Evolutionary conservation across 92 coral and sea anemone genomes (phyloP).

Genomic region (Parazoanthus darwini): DNA sequence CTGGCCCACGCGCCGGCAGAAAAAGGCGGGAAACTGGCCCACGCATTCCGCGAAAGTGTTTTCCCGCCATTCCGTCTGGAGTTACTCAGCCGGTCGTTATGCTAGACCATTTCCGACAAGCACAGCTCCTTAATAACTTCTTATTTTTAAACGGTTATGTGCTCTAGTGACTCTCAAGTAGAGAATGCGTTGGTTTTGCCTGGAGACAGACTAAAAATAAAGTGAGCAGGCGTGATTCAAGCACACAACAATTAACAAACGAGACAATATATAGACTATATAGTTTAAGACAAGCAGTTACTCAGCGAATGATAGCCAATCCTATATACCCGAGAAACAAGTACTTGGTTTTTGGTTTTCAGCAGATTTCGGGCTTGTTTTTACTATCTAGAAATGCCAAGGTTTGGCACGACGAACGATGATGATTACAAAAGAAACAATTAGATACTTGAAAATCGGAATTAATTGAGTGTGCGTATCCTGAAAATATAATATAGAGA

Average conservation of each 20-base stretch:
- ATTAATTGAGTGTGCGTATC: neutral
- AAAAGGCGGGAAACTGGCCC: neutral
- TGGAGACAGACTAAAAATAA: conserved; percentile 14
- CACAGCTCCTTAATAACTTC: neutral
- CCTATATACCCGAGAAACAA: neutral
- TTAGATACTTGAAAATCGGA: neutral
- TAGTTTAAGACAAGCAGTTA: neutral
- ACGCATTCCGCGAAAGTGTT: neutral
- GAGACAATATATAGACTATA: neutral
- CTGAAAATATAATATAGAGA: no score
- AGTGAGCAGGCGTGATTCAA: neutral
- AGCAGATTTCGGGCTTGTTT: neutral
- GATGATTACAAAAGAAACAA: neutral
- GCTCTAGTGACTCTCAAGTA: neutral
- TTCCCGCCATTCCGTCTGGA: neutral
- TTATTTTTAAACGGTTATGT: neutral
- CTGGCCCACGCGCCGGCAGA: neutral
- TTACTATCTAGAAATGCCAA: neutral
- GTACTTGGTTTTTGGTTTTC: no score
- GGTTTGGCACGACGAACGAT: neutral
- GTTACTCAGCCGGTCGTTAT: no score
- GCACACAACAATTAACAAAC: neutral
- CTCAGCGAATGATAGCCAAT: neutral
- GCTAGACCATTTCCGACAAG: neutral
- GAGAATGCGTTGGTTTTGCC: neutral